Conservation (phyloP, 1,140 invertebrate genomes). For the Cyphomyrmex costatus region DNA sequence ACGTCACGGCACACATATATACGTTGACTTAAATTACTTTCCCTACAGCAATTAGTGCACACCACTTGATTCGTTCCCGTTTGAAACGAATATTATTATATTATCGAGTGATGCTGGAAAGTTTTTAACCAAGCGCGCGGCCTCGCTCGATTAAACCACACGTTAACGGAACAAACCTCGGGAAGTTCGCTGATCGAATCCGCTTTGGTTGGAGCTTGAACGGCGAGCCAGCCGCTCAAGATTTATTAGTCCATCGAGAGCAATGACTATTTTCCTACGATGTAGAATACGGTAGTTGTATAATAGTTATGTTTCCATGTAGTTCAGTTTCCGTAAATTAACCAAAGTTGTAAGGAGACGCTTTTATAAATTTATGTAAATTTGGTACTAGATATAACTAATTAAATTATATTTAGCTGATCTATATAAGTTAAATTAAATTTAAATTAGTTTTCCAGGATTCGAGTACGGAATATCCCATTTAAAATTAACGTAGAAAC, state of each 20-base stretch:
- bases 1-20: slow-evolving; percentile 28
- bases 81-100: slow-evolving; percentile 56
- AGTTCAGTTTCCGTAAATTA: slow-evolving; percentile 5
- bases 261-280: slow-evolving; percentile 45
- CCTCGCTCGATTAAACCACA: slow-evolving; percentile 47
- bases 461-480: neutral
- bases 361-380: neutral
- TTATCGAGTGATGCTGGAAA: slow-evolving; percentile 48
- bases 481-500: slow-evolving; percentile 11
- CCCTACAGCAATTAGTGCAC: neutral
- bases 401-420: slow-evolving; percentile 5
- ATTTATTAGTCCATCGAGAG: slow-evolving; percentile 55
- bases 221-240: slow-evolving; percentile 17
- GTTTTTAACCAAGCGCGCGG: slow-evolving; percentile 21
- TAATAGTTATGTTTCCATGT: neutral
- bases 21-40: slow-evolving; percentile 56
- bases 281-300: slow-evolving; percentile 4
- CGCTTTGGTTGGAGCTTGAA: slow-evolving; percentile 34
- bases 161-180: slow-evolving; percentile 36
- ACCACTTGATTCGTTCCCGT: neutral
- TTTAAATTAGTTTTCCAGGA: neutral
- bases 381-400: neutral
- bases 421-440: slow-evolving; percentile 36
- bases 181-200: slow-evolving; percentile 46
- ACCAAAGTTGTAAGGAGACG: neutral